These are phyloP conservation scores for Ostrea edulis DNA, from an alignment of 1,140 invertebrate genomes.

Conservation along the genomic window DNA sequence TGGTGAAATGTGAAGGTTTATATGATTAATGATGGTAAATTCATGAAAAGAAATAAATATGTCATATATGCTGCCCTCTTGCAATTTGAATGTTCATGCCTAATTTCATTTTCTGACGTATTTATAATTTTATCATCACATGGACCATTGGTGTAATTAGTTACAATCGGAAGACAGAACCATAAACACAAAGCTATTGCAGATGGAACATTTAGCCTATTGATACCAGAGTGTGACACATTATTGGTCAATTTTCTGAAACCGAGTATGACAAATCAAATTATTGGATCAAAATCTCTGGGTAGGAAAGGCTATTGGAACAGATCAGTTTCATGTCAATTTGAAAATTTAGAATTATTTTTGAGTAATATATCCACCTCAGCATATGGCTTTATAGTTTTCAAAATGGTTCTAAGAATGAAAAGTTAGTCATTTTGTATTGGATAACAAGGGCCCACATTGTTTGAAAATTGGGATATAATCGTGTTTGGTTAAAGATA, in stretches of 20 bases:
- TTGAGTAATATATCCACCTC: neutral
- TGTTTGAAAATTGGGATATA: neutral
- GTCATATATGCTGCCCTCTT: neutral
- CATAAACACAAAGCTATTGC: neutral
- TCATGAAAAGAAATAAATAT: conserved; percentile 34
- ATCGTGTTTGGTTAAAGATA: neutral
- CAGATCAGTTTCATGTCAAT: conserved; percentile 21
- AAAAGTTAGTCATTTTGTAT: conserved; percentile 4
- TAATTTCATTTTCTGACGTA: conserved; percentile 30
- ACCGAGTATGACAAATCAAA: neutral
- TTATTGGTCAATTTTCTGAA: neutral
- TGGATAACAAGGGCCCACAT: neutral
- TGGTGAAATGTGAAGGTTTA: neutral
- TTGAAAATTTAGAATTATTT: neutral
- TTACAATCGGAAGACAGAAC: neutral
- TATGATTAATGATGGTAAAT: conserved; percentile 23
- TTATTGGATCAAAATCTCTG: neutral
- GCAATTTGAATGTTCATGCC: neutral
- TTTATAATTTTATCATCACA: neutral
- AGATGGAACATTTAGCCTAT: neutral
- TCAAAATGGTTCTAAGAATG: neutral
- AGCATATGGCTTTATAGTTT: neutral
- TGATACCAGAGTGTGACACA: neutral
- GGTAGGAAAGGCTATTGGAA: neutral
- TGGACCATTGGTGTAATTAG: conserved; percentile 21